phyloP scores from a whole-genome alignment of 2,113 vertebrate species.

The Corythornis cristatus region DNA sequence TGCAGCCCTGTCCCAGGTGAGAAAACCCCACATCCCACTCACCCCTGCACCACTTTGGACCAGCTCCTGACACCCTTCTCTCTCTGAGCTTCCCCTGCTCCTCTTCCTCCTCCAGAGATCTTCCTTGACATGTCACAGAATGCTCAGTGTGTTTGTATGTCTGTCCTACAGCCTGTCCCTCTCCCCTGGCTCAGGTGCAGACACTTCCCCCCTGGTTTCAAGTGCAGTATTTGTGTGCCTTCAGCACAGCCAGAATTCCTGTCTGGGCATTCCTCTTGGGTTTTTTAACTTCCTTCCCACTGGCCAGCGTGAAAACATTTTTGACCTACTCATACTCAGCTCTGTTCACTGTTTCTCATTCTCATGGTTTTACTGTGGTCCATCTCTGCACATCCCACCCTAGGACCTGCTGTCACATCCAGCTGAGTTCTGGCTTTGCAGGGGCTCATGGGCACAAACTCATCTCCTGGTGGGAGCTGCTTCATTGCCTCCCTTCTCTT shows the following conservation, averaged over 20 bases:
- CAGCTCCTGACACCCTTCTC: neutral
- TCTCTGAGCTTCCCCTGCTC: neutral
- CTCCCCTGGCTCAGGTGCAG: neutral
- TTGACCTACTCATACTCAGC: neutral
- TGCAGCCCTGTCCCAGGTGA: neutral
- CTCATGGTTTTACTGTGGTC: neutral
- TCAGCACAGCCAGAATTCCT: neutral
- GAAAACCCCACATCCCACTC: neutral
- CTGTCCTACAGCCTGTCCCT: fast-evolving
- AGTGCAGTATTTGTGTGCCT: neutral
- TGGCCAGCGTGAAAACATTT: neutral
- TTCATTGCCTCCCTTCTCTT: neutral
- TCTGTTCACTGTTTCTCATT: neutral
- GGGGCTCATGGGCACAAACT: neutral
- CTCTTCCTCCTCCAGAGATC: neutral
- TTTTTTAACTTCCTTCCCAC: neutral
- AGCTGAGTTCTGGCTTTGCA: neutral
- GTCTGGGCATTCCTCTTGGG: neutral
- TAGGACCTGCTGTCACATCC: neutral
- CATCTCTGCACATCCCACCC: neutral
- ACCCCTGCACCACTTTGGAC: neutral
- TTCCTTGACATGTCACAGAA: neutral
- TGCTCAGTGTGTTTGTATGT: neutral
- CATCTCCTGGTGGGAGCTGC: neutral
- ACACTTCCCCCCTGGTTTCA: fast-evolving